phyloP scores from a whole-genome alignment of 2,113 vertebrate species.

The Tonatia bakeri region DNA sequence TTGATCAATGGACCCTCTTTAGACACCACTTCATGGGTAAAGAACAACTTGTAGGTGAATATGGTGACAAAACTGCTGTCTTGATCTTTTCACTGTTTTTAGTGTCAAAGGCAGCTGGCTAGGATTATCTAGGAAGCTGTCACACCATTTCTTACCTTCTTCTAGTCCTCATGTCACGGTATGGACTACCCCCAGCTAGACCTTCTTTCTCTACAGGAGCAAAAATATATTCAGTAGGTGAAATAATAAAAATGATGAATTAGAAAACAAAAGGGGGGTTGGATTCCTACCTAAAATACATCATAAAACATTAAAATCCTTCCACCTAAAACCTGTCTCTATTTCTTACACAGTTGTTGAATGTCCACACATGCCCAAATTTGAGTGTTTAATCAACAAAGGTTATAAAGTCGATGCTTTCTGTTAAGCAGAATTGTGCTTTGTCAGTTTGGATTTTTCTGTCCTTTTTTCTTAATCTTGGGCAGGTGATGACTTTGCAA shows the following conservation, averaged over 20 bases:
- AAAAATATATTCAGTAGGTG: not conserved
- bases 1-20: not conserved
- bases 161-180: not conserved
- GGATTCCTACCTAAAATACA: not conserved
- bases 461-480: not conserved
- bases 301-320: not conserved
- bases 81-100: not conserved
- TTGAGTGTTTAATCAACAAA: not conserved
- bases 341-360: not conserved
- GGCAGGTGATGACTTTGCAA: not conserved
- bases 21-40: not conserved
- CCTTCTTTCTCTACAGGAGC: not conserved
- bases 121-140: not conserved
- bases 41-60: not conserved
- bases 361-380: not conserved
- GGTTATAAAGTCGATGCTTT: not conserved
- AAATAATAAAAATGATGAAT: not conserved
- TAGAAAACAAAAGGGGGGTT: not conserved
- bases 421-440: not conserved
- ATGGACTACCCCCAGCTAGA: not conserved
- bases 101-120: not conserved
- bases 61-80: not conserved
- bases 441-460: not conserved
- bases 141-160: not conserved
- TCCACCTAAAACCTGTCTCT: not conserved